These are phyloP conservation scores for Papilio machaon DNA, from an alignment of 1,140 invertebrate species.

Conservation along the genomic window DNA sequence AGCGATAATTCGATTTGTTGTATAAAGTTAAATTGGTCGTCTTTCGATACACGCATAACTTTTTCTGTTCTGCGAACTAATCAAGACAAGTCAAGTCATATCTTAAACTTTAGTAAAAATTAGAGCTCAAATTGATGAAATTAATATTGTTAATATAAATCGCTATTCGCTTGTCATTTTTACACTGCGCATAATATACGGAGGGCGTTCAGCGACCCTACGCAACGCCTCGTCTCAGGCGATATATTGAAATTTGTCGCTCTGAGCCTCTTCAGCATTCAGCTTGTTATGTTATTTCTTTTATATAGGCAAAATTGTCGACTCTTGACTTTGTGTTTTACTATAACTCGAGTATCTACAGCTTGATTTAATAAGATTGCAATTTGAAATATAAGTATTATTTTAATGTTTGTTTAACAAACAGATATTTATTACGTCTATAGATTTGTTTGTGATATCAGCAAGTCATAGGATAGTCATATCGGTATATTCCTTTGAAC, in stretches of 20 bases:
- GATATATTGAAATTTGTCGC: conserved; percentile 72
- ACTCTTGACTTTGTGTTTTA: conserved; percentile 34
- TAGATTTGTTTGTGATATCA: conserved; percentile 30
- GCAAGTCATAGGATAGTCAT: conserved; percentile 61
- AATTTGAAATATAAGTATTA: not conserved
- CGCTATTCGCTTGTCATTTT: conserved; percentile 37
- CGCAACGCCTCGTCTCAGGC: conserved; percentile 44
- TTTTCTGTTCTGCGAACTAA: not conserved
- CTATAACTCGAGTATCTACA: not conserved
- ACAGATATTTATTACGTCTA: not conserved
- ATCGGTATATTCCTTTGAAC: conserved; percentile 56
- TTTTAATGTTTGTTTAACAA: not conserved
- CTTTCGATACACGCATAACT: not conserved
- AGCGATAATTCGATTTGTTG: no score
- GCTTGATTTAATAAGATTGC: not conserved
- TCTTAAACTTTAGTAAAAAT: no score
- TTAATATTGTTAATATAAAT: not conserved
- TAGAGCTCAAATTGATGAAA: not conserved
- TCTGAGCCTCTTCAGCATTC: conserved; percentile 46
- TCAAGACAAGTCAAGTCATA: no score
- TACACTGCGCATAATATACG: conserved; percentile 48
- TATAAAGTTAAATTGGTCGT: no score
- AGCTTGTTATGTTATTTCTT: conserved; percentile 45
- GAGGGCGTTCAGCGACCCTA: conserved; percentile 52
- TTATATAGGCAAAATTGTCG: conserved; percentile 45